These are phyloP conservation scores for Lucifuga dentata DNA, from an alignment of 2,113 vertebrate genomes.

Conservation along the genomic window DNA sequence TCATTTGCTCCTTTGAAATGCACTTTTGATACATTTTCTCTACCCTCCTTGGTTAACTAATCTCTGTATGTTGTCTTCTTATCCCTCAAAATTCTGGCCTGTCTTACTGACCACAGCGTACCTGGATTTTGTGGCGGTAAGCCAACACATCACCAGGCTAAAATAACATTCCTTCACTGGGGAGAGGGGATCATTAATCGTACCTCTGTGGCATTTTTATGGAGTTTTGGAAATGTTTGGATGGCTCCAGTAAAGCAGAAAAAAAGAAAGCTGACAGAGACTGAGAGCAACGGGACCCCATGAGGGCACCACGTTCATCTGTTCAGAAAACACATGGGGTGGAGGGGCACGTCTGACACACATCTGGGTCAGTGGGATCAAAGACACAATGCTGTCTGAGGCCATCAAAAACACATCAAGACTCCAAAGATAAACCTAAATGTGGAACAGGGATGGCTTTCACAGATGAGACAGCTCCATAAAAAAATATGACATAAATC, in stretches of 20 bases:
- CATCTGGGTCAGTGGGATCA: conserved; percentile 59
- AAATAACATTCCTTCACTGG: conserved; percentile 55
- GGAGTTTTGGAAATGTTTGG: conserved; percentile 51
- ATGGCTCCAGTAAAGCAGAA: conserved; percentile 42
- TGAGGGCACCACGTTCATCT: conserved; percentile 53
- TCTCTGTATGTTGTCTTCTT: too few species aligned
- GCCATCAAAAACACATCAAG: conserved; percentile 26
- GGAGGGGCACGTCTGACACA: conserved; percentile 39
- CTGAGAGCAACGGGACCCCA: conserved; percentile 42
- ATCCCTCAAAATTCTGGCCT: background rate
- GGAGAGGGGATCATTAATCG: conserved; percentile 65
- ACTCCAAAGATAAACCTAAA: background rate
- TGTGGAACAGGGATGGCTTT: too few species aligned
- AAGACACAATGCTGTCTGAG: conserved; percentile 32
- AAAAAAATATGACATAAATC: too few species aligned
- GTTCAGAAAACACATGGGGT: conserved; percentile 53
- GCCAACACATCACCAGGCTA: conserved; percentile 20
- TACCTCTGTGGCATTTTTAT: conserved; percentile 60
- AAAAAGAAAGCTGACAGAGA: conserved; percentile 57
- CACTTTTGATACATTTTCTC: background rate
- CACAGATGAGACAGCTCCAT: too few species aligned
- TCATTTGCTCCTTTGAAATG: background rate
- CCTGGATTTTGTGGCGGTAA: conserved; percentile 7
- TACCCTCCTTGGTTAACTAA: too few species aligned
- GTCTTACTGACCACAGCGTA: conserved; percentile 8